Percentiles rank a stretch among this genome's conserved stretches.
phyloP scores from a whole-genome alignment of 2,113 vertebrate species.

The Heterotis niloticus region DNA sequence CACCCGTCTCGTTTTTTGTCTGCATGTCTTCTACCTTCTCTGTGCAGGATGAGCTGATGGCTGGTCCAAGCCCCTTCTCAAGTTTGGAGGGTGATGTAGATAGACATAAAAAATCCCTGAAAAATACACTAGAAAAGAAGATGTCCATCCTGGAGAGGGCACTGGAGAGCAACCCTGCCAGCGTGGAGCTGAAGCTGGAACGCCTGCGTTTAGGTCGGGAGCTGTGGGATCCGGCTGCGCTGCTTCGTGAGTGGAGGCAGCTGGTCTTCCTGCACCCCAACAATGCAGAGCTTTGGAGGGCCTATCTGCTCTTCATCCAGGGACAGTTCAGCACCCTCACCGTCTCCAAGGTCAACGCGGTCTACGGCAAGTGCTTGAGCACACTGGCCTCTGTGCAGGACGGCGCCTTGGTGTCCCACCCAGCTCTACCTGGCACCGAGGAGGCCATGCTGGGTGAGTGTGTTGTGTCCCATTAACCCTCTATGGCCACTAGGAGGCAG shows the following conservation, averaged over 20 bases:
- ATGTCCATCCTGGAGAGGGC: constrained; percentile 84
- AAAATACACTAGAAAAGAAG: constrained; percentile 84
- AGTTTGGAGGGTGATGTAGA: constrained; percentile 58
- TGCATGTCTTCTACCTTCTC: constrained; percentile 7
- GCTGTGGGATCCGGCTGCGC: constrained; percentile 78
- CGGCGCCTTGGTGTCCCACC: constrained; percentile 87
- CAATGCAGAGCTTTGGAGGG: constrained; percentile 79
- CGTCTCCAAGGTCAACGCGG: constrained; percentile 74
- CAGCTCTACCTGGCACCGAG: constrained; percentile 77
- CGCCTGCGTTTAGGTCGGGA: constrained; percentile 77
- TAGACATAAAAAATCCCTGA: constrained; percentile 58
- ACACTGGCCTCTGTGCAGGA: constrained; percentile 83
- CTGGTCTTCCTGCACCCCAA: constrained; percentile 92
- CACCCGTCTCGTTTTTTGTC: neutral
- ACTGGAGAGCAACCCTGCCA: constrained; percentile 79
- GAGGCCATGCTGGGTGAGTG: constrained; percentile 79
- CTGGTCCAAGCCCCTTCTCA: constrained; percentile 60
- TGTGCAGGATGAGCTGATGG: constrained; percentile 75
- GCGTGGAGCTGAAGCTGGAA: constrained; percentile 80
- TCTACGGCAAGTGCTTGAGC: constrained; percentile 88
- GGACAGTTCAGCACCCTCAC: constrained; percentile 91
- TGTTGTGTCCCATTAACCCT: neutral
- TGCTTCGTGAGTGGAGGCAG: constrained; percentile 93
- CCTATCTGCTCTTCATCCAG: constrained; percentile 86
- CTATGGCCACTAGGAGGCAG: neutral